These are phyloP conservation scores for Corella eumyota DNA, from an alignment of 23 tunicate genomes.

Conservation along the genomic window DNA sequence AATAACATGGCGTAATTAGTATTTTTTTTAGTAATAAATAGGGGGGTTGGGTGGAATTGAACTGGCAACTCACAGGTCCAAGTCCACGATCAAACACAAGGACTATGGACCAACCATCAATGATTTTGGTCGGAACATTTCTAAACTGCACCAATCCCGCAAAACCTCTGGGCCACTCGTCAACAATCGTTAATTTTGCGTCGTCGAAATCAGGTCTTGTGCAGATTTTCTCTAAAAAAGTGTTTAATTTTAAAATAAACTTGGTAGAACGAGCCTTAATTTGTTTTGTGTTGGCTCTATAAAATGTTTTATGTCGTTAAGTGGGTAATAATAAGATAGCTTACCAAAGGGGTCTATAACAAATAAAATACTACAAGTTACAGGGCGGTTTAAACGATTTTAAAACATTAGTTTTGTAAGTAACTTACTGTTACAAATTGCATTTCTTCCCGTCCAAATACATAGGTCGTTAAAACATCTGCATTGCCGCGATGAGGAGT, in stretches of 20 bases:
- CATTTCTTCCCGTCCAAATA: constrained; percentile 48
- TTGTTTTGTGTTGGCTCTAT: too few relatives aligned
- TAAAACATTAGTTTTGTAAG: too few relatives aligned
- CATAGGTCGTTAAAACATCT: constrained; percentile 38
- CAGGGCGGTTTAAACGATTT: too few relatives aligned
- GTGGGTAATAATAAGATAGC: too few relatives aligned
- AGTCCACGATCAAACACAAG: constrained; percentile 30
- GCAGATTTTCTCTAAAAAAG: too few relatives aligned
- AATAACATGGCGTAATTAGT: too few relatives aligned
- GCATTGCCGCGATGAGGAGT: constrained; percentile 11
- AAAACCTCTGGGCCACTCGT: constrained; percentile 60
- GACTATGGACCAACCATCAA: constrained; percentile 59
- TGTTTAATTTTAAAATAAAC: background rate
- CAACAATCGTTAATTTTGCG: constrained; percentile 28
- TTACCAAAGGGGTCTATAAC: too few relatives aligned
- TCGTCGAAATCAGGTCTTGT: constrained; percentile 26
- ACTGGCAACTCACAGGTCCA: constrained; percentile 27
- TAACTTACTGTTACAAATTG: constrained; percentile 52
- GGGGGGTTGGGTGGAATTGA: too few relatives aligned
- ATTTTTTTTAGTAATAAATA: too few relatives aligned
- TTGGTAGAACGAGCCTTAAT: too few relatives aligned
- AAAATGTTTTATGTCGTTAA: too few relatives aligned
- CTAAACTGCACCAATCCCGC: constrained; percentile 55
- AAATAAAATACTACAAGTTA: too few relatives aligned
- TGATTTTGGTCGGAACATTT: constrained; percentile 7